These are phyloP conservation scores for Melikaiella ostensackeni DNA, from an alignment of 2,888 invertebrate species.

Conservation along the genomic window DNA sequence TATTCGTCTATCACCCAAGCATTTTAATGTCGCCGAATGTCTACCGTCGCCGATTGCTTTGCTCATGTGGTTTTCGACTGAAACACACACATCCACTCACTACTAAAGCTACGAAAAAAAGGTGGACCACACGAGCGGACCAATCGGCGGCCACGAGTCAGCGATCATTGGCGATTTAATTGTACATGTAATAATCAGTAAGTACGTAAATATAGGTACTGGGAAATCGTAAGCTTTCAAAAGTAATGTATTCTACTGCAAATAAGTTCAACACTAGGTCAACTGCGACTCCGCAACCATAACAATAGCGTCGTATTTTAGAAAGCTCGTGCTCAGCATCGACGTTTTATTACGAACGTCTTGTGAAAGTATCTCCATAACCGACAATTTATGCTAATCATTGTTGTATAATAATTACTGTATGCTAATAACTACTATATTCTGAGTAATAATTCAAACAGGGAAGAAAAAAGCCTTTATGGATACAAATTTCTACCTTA, in stretches of 20 bases:
- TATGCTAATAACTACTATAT: background rate
- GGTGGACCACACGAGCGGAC: slow-evolving; percentile 64
- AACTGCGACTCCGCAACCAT: slow-evolving; percentile 78
- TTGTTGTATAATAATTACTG: background rate
- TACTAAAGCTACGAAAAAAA: slow-evolving; percentile 65
- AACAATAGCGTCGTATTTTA: slow-evolving; percentile 67
- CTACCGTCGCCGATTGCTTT: slow-evolving; percentile 72
- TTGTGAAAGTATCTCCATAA: slow-evolving; percentile 45
- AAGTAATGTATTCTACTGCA: slow-evolving; percentile 78
- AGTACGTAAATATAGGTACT: slow-evolving; percentile 58
- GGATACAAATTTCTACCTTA: too few species aligned
- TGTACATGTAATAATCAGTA: slow-evolving; percentile 46
- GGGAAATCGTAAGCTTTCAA: slow-evolving; percentile 75
- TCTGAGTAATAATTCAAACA: background rate
- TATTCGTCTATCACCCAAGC: slow-evolving; percentile 73
- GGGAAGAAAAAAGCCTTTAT: background rate
- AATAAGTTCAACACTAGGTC: slow-evolving; percentile 77
- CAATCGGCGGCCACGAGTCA: slow-evolving; percentile 58
- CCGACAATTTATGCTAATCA: slow-evolving; percentile 22
- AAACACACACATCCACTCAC: slow-evolving; percentile 74
- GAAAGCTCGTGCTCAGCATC: slow-evolving; percentile 52
- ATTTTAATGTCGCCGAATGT: slow-evolving; percentile 71
- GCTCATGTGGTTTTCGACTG: slow-evolving; percentile 68
- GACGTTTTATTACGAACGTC: slow-evolving; percentile 43
- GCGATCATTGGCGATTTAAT: slow-evolving; percentile 57